Evolutionary conservation across 1,140 invertebrate genomes (phyloP), one percentile per base, ranked within the genome.

Genomic region (Drosophila insularis): DNA sequence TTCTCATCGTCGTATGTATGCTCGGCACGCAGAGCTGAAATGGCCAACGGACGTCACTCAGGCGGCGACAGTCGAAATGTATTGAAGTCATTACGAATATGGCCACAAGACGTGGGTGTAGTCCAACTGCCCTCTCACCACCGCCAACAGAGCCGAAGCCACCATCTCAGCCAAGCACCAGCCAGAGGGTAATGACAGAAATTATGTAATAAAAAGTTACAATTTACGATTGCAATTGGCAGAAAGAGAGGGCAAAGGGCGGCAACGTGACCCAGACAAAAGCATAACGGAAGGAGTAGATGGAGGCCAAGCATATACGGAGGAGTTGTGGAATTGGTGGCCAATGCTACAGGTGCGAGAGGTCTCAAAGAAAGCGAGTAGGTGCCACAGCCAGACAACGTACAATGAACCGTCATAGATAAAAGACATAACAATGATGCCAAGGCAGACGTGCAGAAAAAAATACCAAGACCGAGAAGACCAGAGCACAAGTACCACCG

Each of bases 141-240:
- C 43, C 17, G 7, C 14, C 17, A 56, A 35, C 35, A 37, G 10
- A 27, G 11, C 11, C 11, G 11, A 58, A 68, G 61, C 60, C 64
- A 68, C 66, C 63, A 72, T 65, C 60, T 63, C 32, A 31, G 43
- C 31, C 65, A 46, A 60, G 13, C 65, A 53, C 68, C 73, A 78
- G 60, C 73, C 86, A 78, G 73, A 67, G 76, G 71, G 76, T 90
- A 90, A 90, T 90, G 86, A 90, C 86, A 90, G 86, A 90, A 90
- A 90, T 90, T 90, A 90, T 90, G 81, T 90, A 90, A 90, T 90
- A 90, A 90, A 90, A 90, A 86, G 86, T 89, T 85, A 90, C 81
- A 90, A 86, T 90, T 90, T 90, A 90, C 86, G 86, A 86, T 90
- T 89, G 75, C 79, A 65, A 58, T 67, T 72, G 46, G 31, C 61